Evolutionary conservation across 2,113 vertebrate species (phyloP).

Genomic region (Varanus salvator): DNA sequence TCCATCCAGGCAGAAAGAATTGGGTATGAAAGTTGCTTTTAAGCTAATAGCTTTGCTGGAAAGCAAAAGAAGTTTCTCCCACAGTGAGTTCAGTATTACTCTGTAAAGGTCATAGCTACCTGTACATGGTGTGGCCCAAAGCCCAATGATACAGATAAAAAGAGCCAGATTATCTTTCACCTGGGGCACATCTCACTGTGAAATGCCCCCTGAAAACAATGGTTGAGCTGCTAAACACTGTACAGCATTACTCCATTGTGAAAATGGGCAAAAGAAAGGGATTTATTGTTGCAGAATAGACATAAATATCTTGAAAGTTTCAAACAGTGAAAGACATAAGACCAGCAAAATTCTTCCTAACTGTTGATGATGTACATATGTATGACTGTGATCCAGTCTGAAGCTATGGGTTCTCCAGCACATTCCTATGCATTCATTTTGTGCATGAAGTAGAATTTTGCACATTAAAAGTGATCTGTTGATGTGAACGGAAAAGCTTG

Average conservation of each 20-base stretch:
- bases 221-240: background rate
- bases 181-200: background rate
- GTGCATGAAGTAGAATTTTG: background rate
- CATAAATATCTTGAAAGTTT: background rate
- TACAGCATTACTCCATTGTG: background rate
- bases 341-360: background rate
- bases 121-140: no score
- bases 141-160: no score
- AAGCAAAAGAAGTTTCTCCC: background rate
- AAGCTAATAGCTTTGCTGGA: background rate
- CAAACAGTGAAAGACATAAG: background rate
- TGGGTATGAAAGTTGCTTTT: background rate
- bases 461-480: background rate
- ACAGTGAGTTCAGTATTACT: no score
- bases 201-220: background rate
- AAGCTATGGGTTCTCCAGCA: background rate
- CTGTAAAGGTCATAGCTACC: no score
- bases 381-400: background rate
- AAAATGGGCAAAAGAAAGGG: background rate
- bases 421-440: background rate
- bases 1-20: background rate
- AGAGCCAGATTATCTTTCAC: background rate
- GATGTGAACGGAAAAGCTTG: background rate
- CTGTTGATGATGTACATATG: no score
- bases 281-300: conserved; percentile 4